A percentile compares a stretch with the other conserved stretches of the same genome.
Evolutionary conservation across 1,140 invertebrate genomes (phyloP).

Genomic region (Cepaea nemoralis): DNA sequence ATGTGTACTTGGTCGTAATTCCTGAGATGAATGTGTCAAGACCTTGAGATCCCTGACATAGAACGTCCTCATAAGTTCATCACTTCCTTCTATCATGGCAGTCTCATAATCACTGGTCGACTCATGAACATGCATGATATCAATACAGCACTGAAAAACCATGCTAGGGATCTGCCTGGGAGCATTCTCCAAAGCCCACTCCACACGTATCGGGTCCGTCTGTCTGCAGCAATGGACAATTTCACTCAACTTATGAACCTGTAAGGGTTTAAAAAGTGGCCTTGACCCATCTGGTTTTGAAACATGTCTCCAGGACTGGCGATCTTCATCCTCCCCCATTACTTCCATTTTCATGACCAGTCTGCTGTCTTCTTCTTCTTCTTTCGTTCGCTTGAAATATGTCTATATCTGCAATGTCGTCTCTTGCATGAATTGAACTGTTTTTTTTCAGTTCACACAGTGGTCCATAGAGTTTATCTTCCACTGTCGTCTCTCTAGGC

Average conservation of each 20-base stretch:
- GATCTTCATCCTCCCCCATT: constrained; percentile 14
- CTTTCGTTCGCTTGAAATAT: no score
- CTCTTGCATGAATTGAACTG: no score
- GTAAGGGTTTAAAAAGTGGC: constrained; percentile 35
- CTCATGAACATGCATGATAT: constrained; percentile 33
- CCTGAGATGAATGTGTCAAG: background rate
- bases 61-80: constrained; percentile 34
- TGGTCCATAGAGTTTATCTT: no score
- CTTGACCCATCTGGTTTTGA: constrained; percentile 18
- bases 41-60: constrained; percentile 35
- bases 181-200: constrained; percentile 39
- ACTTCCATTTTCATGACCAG: constrained; percentile 37
- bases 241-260: constrained; percentile 29
- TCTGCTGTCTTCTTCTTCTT: no score
- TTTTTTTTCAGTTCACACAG: no score
- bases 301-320: constrained; percentile 22
- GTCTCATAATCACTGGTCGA: constrained; percentile 25
- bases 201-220: constrained; percentile 35
- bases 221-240: constrained; percentile 34
- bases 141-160: constrained; percentile 35
- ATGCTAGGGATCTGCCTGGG: background rate
- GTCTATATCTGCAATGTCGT: no score
- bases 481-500: no score
- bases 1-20: background rate
- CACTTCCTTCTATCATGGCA: constrained; percentile 22